Base-by-base conservation (phyloP, 2,888 invertebrate species). In the Amphipyra tragopoginis region DNA sequence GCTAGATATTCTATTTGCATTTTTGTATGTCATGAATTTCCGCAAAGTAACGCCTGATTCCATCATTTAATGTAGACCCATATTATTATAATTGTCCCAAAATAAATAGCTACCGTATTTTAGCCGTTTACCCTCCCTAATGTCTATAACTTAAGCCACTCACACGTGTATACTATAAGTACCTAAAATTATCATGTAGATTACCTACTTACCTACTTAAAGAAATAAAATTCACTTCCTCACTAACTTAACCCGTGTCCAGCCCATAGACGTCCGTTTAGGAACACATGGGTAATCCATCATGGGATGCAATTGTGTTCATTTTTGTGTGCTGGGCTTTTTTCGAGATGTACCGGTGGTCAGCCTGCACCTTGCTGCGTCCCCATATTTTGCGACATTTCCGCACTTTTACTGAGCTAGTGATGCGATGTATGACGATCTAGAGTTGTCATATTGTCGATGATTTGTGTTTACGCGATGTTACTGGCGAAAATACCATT, bases 221-320 rank as follows among this genome's bases (percentile, higher is more conserved):
- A n/a, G n/a, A n/a, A n/a, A n/a, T n/a, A n/a, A 62, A 49, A 68
- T 57, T 55, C 58, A 36, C 13, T 53, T 56, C 81, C 80, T 40
- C 45, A 60, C 55, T 77, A 65, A 50, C 42, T 45, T 48, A 65
- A 13, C 71, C 33, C 21, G 45, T 38, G 44, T 43, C 50, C 56
- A 45, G 21, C 69, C 29, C 52, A 59, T 53, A 55, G 60, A 50
- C 47, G 55, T 56, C 43, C 14, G 15, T 44, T 42, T 38, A 45
- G 42, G 64, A 55, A 53, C 79, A 81, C 70, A 83, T 82, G 82
- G 82, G 69, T 83, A 72, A 92, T 93, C 90, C 86, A 91, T 93
- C 93, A 90, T 79, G 72, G 75, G 80, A 91, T 93, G 93, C 92
- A 92, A 93, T 90, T 90, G 89, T 88, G 84, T 82, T 75, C 82